Evolutionary conservation across 2,113 vertebrate genomes (phyloP), one percentile per base, ranked within the genome.

Genomic region (Oncorhynchus tshawytscha): DNA sequence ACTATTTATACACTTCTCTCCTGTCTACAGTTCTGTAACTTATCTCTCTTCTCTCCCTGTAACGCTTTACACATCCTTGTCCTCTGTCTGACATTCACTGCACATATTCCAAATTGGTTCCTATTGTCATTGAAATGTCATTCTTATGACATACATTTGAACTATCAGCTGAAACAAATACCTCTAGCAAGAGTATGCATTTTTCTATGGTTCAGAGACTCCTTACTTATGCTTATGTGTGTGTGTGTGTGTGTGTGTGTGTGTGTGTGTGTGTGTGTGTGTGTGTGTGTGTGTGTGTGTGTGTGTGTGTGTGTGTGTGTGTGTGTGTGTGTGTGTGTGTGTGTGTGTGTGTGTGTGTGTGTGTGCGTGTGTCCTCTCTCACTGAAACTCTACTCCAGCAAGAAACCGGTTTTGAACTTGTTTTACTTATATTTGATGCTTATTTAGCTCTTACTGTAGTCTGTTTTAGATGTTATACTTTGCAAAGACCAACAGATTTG

Each of bases 231-330:
- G n/a, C 67, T 31, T 70, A 4, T 29, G 29, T 29, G 29, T 29
- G 29, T 77, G 45, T 18, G 2, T 66, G 15, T 76, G 25, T 3
- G n/a, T 70, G 29, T 29, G 29, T 29, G 29, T 29, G 29, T 45
- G n/a, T 70, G 49, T 74, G 87, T 98, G 22, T 3, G n/a, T 70
- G 29, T 27, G 29, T 29, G 29, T 29, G 29, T 77, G 45, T 18
- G 2, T 66, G 15, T 76, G 25, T 3, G n/a, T 70, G 29, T 29
- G 29, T 29, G 29, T 29, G 29, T 77, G 45, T 18, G 2, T 60
- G 15, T 76, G 25, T 2, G n/a, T 70, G 29, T 4, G 29, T 29
- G 29, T 4, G 29, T 29, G 29, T 74, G 45, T 18, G 2, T 60
- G 15, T 76, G 25, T 2, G n/a, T 70, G 29, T 1, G 29, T 29